Evolutionary conservation across 2,797 vertebrate species (phyloP), one percentile per base, ranked within the genome.

Genomic region (Phrynocephalus guinanensis): DNA sequence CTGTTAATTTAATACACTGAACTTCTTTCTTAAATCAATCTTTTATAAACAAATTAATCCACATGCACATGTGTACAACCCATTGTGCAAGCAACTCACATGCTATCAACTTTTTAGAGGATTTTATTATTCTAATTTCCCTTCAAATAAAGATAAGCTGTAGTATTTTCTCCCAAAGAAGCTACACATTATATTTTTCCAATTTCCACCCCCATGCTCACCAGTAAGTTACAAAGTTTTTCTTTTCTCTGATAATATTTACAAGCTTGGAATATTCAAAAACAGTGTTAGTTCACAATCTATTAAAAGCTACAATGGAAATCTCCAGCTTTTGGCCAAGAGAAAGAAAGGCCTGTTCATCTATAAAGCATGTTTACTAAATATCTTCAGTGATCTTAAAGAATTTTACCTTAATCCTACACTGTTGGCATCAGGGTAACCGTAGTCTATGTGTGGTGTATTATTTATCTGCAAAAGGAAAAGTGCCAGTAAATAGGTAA

Each of bases 381-480:
- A 24, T 16, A 15, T 56, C 38, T 72, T 79, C 72, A 13, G n/a
- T 44, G n/a, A 63, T 70, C 87, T n/a, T 0, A 7, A n/a, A 68
- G 2, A 13, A 50, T 16, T 76, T 90, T 90, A 95, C 95, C 93
- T 38, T 28, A 73, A n/a, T 88, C 79, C 88, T 67, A 79, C 0
- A 0, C 26, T 72, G 67, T 71, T 76, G 33, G 30, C 52, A 79
- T 80, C 48, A 30, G 82, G 0, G 1, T 73, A 83, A 82, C 50
- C 50, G 50, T 30, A 67, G 24, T 86, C 91, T 75, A 79, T 85
- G n/a, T 82, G 44, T 60, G 63, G 66, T 8, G 16, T 4, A 44
- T 79, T 86, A 3, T 67, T 86, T 20, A 11, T 1, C 94, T 95
- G 81, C n/a, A 18, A 88, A 75, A 83, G 60, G 73, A 76, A 38